phyloP scores from a whole-genome alignment of 2,888 invertebrate genomes.

The Priocnemis perturbator region DNA sequence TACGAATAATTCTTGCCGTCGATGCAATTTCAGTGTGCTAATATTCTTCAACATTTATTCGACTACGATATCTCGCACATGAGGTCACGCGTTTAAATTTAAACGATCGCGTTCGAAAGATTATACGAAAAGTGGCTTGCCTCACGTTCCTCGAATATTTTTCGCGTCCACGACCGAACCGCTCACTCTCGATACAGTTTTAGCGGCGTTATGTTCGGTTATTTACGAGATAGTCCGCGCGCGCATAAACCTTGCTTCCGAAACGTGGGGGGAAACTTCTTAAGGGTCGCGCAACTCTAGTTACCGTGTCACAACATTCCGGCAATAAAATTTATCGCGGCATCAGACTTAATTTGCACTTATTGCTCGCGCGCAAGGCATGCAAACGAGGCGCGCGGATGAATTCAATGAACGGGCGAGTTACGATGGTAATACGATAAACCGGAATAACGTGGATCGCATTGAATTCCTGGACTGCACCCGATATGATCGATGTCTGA shows the following conservation, averaged over 20 bases:
- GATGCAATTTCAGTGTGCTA: too few relatives aligned
- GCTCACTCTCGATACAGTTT: slow-evolving; percentile 32
- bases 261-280: slow-evolving; percentile 20
- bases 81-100: too few relatives aligned
- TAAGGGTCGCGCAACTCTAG: slow-evolving; percentile 36
- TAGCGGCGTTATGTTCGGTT: slow-evolving; percentile 29
- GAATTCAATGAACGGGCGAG: slow-evolving; percentile 36
- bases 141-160: not conserved
- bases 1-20: too few relatives aligned
- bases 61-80: too few relatives aligned
- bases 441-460: slow-evolving; percentile 47
- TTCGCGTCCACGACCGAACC: not conserved
- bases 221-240: slow-evolving; percentile 32
- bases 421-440: slow-evolving; percentile 40
- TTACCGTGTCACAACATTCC: slow-evolving; percentile 43
- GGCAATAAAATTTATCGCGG: slow-evolving; percentile 57
- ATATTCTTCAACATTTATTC: too few relatives aligned
- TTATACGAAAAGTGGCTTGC: not conserved
- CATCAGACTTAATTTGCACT: slow-evolving; percentile 57
- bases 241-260: slow-evolving; percentile 14
- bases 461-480: slow-evolving; percentile 41
- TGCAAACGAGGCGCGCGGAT: slow-evolving; percentile 48
- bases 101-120: too few relatives aligned
- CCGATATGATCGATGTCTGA: slow-evolving; percentile 46
- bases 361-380: slow-evolving; percentile 52